Evolutionary conservation across 2,797 vertebrate species (phyloP).

Genomic region (Pitangus sulphuratus): DNA sequence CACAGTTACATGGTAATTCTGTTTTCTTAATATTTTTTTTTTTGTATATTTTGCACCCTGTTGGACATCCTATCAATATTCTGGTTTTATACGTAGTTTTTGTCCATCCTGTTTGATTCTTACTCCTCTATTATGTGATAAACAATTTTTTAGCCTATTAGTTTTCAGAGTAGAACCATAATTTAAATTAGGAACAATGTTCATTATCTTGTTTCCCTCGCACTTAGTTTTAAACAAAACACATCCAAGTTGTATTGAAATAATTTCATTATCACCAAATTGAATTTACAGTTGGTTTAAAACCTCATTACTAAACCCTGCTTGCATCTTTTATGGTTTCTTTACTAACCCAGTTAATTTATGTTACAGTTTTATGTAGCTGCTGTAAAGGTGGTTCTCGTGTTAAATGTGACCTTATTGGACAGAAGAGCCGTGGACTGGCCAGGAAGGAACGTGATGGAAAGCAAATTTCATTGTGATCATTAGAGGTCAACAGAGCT

Average conservation of each 20-base stretch:
- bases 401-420: neutral
- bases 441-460: neutral
- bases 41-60: neutral
- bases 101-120: neutral
- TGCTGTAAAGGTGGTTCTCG: neutral
- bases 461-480: neutral
- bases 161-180: neutral
- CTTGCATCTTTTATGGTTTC: neutral
- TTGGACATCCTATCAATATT: neutral
- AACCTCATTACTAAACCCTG: neutral
- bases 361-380: neutral
- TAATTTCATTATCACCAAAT: neutral
- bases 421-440: neutral
- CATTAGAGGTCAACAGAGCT: neutral
- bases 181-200: neutral
- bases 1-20: neutral
- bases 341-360: neutral
- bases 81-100: neutral
- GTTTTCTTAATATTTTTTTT: neutral
- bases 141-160: slow-evolving; percentile 4
- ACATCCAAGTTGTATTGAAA: neutral
- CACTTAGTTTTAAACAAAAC: slow-evolving; percentile 3
- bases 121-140: neutral
- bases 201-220: neutral
- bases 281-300: neutral